Base-by-base conservation (phyloP, 2,113 vertebrate genomes). In the Prionailurus bengalensis region DNA sequence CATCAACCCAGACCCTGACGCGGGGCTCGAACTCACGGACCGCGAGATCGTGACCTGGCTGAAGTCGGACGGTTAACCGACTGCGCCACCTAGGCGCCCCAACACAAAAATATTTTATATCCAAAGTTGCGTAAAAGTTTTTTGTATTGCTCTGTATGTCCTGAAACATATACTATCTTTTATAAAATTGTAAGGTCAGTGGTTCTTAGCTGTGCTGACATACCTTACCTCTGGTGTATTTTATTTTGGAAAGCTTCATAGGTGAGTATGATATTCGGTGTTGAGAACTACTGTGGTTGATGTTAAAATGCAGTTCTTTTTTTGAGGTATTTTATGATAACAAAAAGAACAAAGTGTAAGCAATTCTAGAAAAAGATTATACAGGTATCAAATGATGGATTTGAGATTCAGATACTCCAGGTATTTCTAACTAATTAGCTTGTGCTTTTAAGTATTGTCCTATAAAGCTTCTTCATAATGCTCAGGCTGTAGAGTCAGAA, bases 191-290 rank as follows among this genome's bases (percentile, higher is more conserved):
- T 91, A 53, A 58, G 8, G 7, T 79, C 74, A 63, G 13, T 95
- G 25, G 16, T 93, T 81, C 55, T 89, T 81, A 65, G 53, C 11
- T 80, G 15, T 94, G 61, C 8, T 68, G 78, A 25, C 12, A 66
- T 95, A 39, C 42, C 31, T 94, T 84, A 79, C 5, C 8, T 89
- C 36, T 85, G 53, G n/a, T 92, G 8, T 91, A 66, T 65, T 89
- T 87, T 93, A 51, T 76, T 84, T 89, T 74, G 33, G 51, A 83
- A 93, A 65, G 16, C 21, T 71, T 97, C 27, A 36, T 80, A 85
- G 53, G 16, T 83, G 15, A 70, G 89, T 91, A 89, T 89, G 53
- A 33, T 92, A 79, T 7, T 95, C 17, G 25, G 0, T 88, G 48
- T 92, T 85, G 21, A 89, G 36, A 96, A 36, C 23, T 10, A 21